Evolutionary conservation across 2,797 vertebrate species (phyloP).

Genomic region (Ispidina picta): DNA sequence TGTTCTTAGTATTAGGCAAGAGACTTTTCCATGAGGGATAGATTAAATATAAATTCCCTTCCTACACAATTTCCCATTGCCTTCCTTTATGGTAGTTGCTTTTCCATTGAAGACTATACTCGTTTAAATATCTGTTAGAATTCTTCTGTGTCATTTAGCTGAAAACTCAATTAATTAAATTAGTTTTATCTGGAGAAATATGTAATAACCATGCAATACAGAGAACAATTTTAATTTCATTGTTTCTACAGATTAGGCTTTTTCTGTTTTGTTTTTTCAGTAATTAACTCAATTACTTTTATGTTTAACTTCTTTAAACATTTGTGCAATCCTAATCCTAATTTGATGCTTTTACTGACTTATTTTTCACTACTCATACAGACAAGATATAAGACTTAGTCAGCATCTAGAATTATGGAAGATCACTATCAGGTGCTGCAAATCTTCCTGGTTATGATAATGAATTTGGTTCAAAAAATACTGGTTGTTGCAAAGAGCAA

Average conservation of each 20-base stretch:
- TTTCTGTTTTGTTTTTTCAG: not conserved
- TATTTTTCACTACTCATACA: not conserved
- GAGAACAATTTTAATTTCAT: not conserved
- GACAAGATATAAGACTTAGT: not conserved
- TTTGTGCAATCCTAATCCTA: not conserved
- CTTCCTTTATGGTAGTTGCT: not conserved
- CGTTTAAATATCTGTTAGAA: not conserved
- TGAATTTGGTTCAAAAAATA: not conserved
- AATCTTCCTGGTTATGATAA: not conserved
- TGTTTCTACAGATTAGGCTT: not conserved
- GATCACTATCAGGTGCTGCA: not conserved
- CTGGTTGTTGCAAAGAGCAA: not conserved
- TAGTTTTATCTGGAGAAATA: not conserved
- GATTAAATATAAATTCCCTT: not conserved
- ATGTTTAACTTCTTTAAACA: not conserved
- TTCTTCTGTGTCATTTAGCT: not conserved
- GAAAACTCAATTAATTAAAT: not conserved
- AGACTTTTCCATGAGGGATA: not conserved
- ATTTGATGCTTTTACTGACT: not conserved
- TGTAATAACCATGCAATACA: not conserved
- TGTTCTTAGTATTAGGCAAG: not conserved
- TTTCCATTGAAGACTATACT: not conserved
- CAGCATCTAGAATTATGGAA: not conserved
- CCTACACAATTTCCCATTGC: rapidly evolving
- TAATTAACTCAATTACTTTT: not conserved